Conservation (phyloP, 2,113 vertebrate genomes). For the Leptosomus discolor region DNA sequence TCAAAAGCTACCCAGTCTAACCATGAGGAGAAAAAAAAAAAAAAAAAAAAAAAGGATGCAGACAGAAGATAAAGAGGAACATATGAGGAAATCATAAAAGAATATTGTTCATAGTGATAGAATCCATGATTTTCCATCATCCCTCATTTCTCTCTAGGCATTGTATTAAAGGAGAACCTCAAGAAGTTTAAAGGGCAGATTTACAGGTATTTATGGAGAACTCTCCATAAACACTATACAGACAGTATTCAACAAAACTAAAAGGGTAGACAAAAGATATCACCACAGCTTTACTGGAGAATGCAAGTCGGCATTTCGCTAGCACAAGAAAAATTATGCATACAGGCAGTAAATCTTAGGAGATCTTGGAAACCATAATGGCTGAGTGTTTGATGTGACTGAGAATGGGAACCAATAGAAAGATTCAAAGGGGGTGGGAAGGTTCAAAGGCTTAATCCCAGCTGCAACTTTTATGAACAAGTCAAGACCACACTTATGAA, state of each 20-base stretch:
- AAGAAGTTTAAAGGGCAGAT: background rate
- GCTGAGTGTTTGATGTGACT: fast-evolving
- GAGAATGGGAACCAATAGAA: background rate
- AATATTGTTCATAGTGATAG: background rate
- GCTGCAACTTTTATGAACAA: background rate
- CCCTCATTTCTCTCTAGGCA: background rate
- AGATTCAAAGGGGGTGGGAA: background rate
- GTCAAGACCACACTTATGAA: background rate
- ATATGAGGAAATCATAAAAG: background rate
- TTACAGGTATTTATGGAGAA: background rate
- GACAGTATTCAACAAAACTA: background rate
- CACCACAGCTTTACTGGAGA: background rate
- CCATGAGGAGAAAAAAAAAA: background rate
- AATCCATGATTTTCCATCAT: background rate
- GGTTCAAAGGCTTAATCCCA: background rate
- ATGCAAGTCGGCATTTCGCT: background rate
- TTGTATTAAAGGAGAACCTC: background rate
- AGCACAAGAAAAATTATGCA: background rate
- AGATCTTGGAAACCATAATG: background rate
- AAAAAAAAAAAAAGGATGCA: background rate
- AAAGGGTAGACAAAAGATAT: background rate
- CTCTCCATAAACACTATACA: background rate
- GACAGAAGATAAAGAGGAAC: background rate
- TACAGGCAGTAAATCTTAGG: background rate
- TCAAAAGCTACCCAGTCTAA: background rate